Evolutionary conservation across 2,888 invertebrate genomes (phyloP).

Genomic region (Oscheius onirici): DNA sequence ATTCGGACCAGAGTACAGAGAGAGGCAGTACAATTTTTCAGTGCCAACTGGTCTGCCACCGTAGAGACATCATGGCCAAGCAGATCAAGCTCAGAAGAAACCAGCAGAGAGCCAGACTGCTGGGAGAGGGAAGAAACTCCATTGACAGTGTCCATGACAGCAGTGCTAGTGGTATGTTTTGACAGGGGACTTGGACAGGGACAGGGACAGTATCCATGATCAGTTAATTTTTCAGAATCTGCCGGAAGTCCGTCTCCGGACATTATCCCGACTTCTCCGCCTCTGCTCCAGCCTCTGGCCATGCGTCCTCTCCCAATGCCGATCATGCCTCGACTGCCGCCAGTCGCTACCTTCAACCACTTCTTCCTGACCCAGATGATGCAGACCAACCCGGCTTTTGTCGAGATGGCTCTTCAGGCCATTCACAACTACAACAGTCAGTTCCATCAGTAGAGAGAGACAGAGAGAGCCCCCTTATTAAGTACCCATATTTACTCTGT

Average conservation of each 20-base stretch:
- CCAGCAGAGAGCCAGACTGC: constrained; percentile 44
- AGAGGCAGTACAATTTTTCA: constrained; percentile 48
- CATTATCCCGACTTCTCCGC: not conserved
- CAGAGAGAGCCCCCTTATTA: not conserved
- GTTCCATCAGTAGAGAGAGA: not conserved
- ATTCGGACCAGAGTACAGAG: not conserved
- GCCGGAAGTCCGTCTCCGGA: constrained; percentile 11
- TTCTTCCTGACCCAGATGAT: not conserved
- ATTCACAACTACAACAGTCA: not conserved
- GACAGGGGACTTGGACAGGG: no score
- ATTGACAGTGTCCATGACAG: constrained; percentile 7
- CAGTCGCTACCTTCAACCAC: not conserved
- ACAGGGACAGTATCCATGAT: no score
- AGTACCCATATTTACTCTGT: not conserved
- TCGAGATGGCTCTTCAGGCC: constrained; percentile 1
- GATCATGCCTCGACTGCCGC: constrained; percentile 18
- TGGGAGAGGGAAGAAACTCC: constrained; percentile 16
- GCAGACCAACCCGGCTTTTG: constrained; percentile 1
- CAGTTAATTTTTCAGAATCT: constrained; percentile 14
- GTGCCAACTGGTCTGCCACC: constrained; percentile 66
- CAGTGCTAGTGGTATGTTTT: constrained; percentile 5
- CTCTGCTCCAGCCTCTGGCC: constrained; percentile 9
- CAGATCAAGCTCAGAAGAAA: constrained; percentile 68
- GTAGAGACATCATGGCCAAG: constrained; percentile 66
- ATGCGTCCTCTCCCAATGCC: constrained; percentile 23